Percentiles rank a stretch among this genome's conserved stretches.
These are phyloP conservation scores for Hirundichthys speculiger DNA, from an alignment of 2,113 vertebrate genomes.

Conservation along the genomic window DNA sequence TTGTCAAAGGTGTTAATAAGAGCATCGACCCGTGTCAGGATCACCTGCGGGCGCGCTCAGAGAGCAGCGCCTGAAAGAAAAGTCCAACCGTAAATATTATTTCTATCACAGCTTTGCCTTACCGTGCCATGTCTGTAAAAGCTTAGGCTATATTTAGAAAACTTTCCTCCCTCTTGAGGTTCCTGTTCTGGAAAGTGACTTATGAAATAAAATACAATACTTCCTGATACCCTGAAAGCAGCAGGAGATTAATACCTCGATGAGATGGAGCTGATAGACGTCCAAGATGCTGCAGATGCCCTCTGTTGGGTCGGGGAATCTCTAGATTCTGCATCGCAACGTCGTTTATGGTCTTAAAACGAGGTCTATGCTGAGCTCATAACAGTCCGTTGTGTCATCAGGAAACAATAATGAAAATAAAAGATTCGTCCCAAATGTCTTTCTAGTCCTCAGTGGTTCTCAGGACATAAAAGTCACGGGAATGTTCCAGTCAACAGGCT, in stretches of 20 bases:
- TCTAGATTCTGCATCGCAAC: too few species aligned
- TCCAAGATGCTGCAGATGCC: background rate
- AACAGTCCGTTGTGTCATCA: too few species aligned
- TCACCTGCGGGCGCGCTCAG: background rate
- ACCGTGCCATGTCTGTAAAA: background rate
- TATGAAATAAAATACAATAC: slow-evolving; percentile 9
- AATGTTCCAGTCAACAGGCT: too few species aligned
- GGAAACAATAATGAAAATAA: too few species aligned
- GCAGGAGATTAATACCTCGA: slow-evolving; percentile 1
- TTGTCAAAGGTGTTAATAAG: background rate
- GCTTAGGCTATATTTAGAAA: background rate
- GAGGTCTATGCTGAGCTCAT: too few species aligned
- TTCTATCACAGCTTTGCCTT: background rate
- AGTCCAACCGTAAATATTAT: background rate
- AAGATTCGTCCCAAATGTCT: too few species aligned
- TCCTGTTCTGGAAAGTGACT: slow-evolving; percentile 1
- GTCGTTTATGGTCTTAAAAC: too few species aligned
- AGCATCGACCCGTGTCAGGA: background rate
- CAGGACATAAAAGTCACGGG: too few species aligned
- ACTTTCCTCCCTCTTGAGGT: background rate
- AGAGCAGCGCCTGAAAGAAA: background rate
- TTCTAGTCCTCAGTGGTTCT: too few species aligned
- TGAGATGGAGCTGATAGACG: background rate
- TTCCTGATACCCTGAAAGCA: background rate
- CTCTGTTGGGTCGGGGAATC: too few species aligned